Evolutionary conservation across 35 echinoderm and acorn worm genomes (phyloP).

Genomic region (Diadema setosum): DNA sequence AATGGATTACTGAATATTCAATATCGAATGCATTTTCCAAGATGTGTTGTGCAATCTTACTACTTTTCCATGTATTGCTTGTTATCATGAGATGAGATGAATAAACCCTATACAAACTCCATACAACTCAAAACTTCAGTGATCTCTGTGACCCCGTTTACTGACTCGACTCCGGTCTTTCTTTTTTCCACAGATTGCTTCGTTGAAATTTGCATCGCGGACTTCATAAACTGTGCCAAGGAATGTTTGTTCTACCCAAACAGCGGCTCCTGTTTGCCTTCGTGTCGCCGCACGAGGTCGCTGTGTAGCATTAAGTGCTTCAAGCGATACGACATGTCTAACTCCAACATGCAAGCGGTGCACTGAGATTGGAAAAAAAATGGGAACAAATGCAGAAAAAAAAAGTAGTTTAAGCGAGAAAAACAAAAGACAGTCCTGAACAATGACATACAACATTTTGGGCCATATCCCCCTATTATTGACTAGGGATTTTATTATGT

Average conservation of each 20-base stretch:
- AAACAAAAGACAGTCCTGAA: too few species aligned
- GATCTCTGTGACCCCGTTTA: too few species aligned
- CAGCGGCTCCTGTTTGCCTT: neutral
- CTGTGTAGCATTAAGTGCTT: slow-evolving; percentile 2
- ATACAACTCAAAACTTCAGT: too few species aligned
- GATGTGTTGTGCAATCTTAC: neutral
- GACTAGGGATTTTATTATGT: too few species aligned
- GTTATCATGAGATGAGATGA: neutral
- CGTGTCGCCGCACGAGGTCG: neutral
- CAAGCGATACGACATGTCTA: neutral
- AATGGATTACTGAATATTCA: neutral
- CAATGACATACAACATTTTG: too few species aligned
- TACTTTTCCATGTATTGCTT: neutral
- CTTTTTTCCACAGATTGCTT: neutral
- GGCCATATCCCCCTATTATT: too few species aligned
- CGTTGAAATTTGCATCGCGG: neutral
- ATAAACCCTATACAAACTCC: neutral
- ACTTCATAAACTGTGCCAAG: slow-evolving; percentile 13
- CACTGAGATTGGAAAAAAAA: neutral
- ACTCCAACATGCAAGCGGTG: neutral
- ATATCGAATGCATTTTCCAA: neutral
- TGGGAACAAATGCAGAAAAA: neutral
- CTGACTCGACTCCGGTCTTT: too few species aligned
- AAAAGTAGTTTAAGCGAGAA: neutral
- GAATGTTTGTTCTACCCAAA: slow-evolving; percentile 19